These are phyloP conservation scores for Cryptus viduatorius DNA, from an alignment of 2,888 invertebrate genomes.

Conservation along the genomic window DNA sequence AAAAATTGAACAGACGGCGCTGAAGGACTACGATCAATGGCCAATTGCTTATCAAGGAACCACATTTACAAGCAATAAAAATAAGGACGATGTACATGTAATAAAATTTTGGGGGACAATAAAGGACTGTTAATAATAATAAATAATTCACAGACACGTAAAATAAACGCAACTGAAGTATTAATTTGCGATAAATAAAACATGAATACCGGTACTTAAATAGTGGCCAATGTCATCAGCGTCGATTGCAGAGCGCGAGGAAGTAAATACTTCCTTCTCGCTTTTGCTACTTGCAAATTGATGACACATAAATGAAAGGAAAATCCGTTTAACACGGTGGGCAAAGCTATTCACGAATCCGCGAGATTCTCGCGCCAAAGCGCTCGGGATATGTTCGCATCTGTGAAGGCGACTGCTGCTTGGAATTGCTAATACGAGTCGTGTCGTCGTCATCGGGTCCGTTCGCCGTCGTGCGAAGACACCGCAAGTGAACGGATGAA, in stretches of 20 bases:
- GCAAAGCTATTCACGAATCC: slow-evolving; percentile 1
- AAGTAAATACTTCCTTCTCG: slow-evolving; percentile 4
- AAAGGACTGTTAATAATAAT: no score
- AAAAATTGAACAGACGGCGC: no score
- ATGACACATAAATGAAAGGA: slow-evolving; percentile 25
- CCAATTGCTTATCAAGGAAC: no score
- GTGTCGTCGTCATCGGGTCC: slow-evolving; percentile 29
- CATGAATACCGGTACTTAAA: neutral
- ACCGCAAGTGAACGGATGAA: neutral
- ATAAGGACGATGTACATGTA: no score
- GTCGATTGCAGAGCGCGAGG: neutral
- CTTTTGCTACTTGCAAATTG: neutral
- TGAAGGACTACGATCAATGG: no score
- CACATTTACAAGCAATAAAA: no score
- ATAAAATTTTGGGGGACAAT: no score
- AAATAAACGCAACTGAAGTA: neutral
- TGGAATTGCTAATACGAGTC: slow-evolving; percentile 60
- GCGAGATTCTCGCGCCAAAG: slow-evolving; percentile 7
- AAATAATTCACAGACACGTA: neutral
- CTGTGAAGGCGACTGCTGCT: slow-evolving; percentile 39
- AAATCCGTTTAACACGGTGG: slow-evolving; percentile 16
- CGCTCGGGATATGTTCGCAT: slow-evolving; percentile 27
- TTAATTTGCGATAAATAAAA: neutral
- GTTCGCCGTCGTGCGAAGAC: slow-evolving; percentile 8
- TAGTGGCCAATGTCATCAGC: neutral